Percentiles rank a stretch among this genome's conserved stretches.
Conservation (phyloP, 1,140 invertebrate species). For the Procambarus clarkii region DNA sequence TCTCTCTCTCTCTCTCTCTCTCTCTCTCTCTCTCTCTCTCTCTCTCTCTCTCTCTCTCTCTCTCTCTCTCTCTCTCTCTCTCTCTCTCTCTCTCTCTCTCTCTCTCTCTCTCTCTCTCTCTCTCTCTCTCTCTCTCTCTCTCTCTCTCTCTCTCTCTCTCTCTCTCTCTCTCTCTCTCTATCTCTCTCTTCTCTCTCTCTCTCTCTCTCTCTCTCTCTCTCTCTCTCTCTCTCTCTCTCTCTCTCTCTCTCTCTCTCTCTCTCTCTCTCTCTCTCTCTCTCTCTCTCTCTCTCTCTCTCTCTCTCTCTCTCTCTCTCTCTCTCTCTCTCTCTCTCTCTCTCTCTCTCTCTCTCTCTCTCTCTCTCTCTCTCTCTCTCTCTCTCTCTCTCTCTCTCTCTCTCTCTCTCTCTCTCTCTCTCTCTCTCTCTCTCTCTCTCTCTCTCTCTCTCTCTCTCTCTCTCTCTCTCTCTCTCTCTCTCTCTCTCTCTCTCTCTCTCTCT, state of each 20-base stretch:
- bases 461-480: background rate
- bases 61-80: constrained; percentile 16
- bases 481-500: too few relatives aligned
- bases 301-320: background rate
- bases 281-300: too few relatives aligned
- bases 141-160: background rate
- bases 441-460: background rate
- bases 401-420: background rate
- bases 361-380: background rate
- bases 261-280: too few relatives aligned
- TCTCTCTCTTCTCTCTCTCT: too few relatives aligned
- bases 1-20: background rate
- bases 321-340: constrained; percentile 1
- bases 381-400: too few relatives aligned
- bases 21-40: constrained; percentile 13
- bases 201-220: background rate
- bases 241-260: background rate
- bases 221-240: background rate
- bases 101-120: background rate
- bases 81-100: background rate
- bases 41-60: constrained; percentile 18
- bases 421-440: background rate
- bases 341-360: background rate
- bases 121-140: constrained; percentile 16
- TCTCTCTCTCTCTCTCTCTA: too few relatives aligned